A percentile compares a stretch with the other conserved stretches of the same genome.
These are phyloP conservation scores for Blastobasis adustella DNA, from an alignment of 2,888 invertebrate species.

Conservation along the genomic window DNA sequence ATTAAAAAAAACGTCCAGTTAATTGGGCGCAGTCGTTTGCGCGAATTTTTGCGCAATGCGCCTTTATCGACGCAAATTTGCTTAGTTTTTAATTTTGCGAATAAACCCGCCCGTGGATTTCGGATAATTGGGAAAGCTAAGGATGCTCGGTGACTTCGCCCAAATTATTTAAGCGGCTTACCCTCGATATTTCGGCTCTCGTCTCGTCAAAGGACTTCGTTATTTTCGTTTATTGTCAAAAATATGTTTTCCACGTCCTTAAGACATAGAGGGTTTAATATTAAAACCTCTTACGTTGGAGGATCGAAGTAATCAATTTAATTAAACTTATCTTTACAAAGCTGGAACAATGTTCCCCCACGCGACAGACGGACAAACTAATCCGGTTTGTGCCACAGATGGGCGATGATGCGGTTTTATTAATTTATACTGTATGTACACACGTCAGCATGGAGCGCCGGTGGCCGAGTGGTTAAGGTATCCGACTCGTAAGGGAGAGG, in stretches of 20 bases:
- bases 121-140: neutral
- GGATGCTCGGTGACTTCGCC: constrained; percentile 5
- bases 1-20: constrained; percentile 33
- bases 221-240: too few relatives aligned
- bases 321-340: constrained; percentile 28
- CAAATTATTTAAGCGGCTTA: constrained; percentile 16
- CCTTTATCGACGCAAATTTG: constrained; percentile 19
- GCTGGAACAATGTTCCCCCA: constrained; percentile 10
- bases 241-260: too few relatives aligned
- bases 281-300: too few relatives aligned
- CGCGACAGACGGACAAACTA: constrained; percentile 28
- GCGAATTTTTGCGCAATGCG: constrained; percentile 41
- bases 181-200: too few relatives aligned
- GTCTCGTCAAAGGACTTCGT: too few relatives aligned
- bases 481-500: too few relatives aligned
- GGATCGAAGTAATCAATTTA: constrained; percentile 36
- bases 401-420: constrained; percentile 18
- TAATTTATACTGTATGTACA: constrained; percentile 2
- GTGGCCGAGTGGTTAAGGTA: too few relatives aligned
- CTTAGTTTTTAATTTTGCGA: constrained; percentile 4
- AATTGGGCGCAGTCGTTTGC: constrained; percentile 54
- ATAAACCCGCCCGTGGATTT: neutral
- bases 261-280: too few relatives aligned
- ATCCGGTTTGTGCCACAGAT: constrained; percentile 38
- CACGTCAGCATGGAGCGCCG: too few relatives aligned